phyloP scores from a whole-genome alignment of 2,113 vertebrate species.

The Xyliphius kryptos region DNA sequence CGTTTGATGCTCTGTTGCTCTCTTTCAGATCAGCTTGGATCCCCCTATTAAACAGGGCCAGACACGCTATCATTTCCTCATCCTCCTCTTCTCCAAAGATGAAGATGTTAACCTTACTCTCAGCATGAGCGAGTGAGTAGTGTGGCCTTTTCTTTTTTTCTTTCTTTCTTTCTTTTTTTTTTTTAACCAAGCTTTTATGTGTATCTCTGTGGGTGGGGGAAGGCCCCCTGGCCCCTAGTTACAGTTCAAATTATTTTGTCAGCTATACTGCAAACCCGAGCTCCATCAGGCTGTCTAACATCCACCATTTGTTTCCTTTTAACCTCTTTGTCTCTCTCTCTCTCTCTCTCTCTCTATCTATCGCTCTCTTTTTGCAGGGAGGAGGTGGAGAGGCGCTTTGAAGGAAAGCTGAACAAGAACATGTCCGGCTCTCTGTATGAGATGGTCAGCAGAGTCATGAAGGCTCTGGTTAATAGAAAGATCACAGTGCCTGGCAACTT shows the following conservation, averaged over 20 bases:
- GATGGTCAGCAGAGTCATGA: slow-evolving; percentile 98
- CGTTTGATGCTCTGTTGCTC: not conserved
- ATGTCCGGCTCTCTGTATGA: slow-evolving; percentile 95
- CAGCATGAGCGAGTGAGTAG: slow-evolving; percentile 97
- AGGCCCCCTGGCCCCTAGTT: fast-evolving
- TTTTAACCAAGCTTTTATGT: no score
- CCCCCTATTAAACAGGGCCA: slow-evolving; percentile 97
- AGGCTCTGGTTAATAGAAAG: slow-evolving; percentile 93
- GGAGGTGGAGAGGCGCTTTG: slow-evolving; percentile 91
- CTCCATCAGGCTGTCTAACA: slow-evolving; percentile 1
- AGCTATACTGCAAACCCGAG: not conserved
- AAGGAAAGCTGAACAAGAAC: slow-evolving; percentile 90
- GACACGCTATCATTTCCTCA: slow-evolving; percentile 95
- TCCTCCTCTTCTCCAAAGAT: slow-evolving; percentile 95
- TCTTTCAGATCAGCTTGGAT: slow-evolving; percentile 87
- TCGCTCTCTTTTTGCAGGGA: no score
- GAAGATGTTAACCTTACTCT: slow-evolving; percentile 89
- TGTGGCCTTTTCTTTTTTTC: slow-evolving; percentile 23
- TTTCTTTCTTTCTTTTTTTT: no score
- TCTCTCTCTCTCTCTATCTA: slow-evolving; percentile 5
- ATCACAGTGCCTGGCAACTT: slow-evolving; percentile 97
- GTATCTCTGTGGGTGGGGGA: slow-evolving; percentile 33
- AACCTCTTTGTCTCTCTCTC: not conserved
- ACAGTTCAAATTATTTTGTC: slow-evolving; percentile 21
- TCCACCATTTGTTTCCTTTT: slow-evolving; percentile 1